Conservation (phyloP, 2,797 vertebrate species). For the Syngnathus rostellatus region DNA sequence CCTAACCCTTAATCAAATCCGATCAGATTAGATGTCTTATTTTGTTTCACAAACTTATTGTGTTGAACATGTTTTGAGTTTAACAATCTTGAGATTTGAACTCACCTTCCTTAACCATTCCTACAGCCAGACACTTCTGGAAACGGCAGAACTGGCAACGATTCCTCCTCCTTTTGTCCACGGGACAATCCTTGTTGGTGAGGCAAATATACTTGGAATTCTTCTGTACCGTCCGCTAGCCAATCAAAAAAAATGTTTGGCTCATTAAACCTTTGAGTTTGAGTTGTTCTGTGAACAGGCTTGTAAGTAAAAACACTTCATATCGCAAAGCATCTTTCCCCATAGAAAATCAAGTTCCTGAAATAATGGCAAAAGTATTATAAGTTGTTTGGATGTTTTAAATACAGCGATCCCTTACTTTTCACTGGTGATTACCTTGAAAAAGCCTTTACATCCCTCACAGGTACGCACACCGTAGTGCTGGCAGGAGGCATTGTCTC, state of each 20-base stretch:
- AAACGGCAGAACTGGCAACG: conserved; percentile 97
- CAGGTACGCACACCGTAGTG: conserved; percentile 91
- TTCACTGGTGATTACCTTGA: conserved; percentile 67
- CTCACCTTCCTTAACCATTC: conserved; percentile 96
- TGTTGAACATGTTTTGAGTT: background rate
- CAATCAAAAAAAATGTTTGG: conserved; percentile 20
- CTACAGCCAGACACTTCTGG: conserved; percentile 94
- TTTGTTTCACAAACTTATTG: too few species aligned
- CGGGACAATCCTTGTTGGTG: conserved; percentile 91
- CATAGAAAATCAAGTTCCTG: too few species aligned
- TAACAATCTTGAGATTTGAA: too few species aligned
- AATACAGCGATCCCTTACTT: too few species aligned
- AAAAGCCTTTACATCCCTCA: conserved; percentile 86
- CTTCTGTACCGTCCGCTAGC: conserved; percentile 93
- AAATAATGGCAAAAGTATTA: too few species aligned
- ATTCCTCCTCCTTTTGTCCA: conserved; percentile 91
- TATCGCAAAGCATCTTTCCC: too few species aligned
- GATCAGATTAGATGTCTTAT: too few species aligned
- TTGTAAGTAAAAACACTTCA: too few species aligned
- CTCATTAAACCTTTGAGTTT: background rate
- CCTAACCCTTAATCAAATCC: too few species aligned
- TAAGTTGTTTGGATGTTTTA: too few species aligned
- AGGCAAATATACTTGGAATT: conserved; percentile 96
- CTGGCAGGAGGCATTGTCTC: conserved; percentile 92
- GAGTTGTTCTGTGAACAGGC: too few species aligned